phyloP scores from a whole-genome alignment of 2,113 vertebrate species.

The Microcebus jonahi region DNA sequence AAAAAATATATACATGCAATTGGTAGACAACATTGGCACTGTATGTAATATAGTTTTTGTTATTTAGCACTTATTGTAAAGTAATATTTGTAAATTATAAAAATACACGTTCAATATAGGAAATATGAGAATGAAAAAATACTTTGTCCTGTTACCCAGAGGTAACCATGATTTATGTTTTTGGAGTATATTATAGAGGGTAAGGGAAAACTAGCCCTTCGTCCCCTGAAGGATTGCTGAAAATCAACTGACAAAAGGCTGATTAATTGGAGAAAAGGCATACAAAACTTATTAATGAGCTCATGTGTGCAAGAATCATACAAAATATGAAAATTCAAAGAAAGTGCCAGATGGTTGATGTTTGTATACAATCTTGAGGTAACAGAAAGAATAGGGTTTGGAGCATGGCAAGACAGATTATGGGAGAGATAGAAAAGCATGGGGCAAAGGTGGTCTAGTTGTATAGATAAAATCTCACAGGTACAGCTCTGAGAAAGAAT shows the following conservation, averaged over 20 bases:
- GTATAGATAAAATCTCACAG: background rate
- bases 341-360: background rate
- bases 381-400: background rate
- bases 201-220: background rate
- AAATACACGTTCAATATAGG: background rate
- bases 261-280: background rate
- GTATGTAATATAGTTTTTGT: background rate
- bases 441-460: background rate
- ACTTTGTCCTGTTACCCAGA: background rate
- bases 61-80: background rate
- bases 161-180: background rate
- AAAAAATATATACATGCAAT: background rate
- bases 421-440: background rate
- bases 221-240: background rate
- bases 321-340: background rate
- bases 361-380: background rate
- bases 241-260: background rate
- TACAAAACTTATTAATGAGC: background rate
- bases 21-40: background rate
- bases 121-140: background rate
- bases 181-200: background rate
- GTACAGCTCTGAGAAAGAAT: background rate
- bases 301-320: background rate
- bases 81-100: background rate
- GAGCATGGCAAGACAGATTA: background rate